Conservation (phyloP, 2,113 vertebrate genomes). For the Ardeotis arabs region DNA sequence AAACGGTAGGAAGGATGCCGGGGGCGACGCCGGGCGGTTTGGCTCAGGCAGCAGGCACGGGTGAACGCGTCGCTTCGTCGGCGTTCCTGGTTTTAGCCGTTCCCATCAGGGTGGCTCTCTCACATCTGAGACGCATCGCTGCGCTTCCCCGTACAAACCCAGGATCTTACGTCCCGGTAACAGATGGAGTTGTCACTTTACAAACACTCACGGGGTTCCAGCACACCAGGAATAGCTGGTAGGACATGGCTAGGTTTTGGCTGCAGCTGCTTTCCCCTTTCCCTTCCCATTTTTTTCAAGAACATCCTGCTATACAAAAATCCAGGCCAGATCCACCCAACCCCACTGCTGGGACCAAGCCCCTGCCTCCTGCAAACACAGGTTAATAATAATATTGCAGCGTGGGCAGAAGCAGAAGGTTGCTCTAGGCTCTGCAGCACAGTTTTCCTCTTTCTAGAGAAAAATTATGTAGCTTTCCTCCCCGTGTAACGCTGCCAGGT, state of each 20-base stretch:
- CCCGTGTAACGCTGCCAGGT: accelerated
- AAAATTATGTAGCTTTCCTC: neutral
- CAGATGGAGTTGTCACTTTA: neutral
- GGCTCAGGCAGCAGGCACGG: accelerated
- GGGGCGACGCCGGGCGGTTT: neutral
- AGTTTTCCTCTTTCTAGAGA: neutral
- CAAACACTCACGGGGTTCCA: neutral
- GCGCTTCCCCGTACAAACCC: accelerated
- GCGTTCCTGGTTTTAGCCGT: neutral
- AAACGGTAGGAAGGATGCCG: accelerated
- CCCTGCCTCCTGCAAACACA: neutral
- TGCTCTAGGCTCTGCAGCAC: neutral
- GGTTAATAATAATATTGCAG: neutral
- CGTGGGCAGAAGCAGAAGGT: neutral
- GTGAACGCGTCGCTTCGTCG: accelerated
- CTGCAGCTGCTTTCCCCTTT: neutral
- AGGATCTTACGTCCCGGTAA: neutral
- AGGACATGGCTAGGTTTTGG: neutral
- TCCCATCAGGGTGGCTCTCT: neutral
- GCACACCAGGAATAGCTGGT: neutral
- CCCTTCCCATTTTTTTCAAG: neutral
- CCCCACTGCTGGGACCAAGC: neutral
- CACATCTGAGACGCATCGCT: accelerated
- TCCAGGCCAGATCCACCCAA: neutral
- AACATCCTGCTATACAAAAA: neutral